Evolutionary conservation across 2,797 vertebrate genomes (phyloP), one percentile per base, ranked within the genome.

Genomic region (Chrysocyon brachyurus): DNA sequence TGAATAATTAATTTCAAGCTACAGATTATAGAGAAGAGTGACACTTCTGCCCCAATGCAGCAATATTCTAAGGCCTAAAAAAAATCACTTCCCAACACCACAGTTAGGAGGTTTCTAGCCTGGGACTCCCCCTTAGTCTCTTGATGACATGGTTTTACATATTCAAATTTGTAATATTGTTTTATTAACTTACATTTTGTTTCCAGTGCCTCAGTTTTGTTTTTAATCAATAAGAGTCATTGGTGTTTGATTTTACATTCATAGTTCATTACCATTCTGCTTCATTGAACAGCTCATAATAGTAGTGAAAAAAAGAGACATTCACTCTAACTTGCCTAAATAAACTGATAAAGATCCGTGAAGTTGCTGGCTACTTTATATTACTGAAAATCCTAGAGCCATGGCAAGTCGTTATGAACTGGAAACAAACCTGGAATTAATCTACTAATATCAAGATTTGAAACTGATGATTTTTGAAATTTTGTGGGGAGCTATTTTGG

Each of bases 381-480:
- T n/a, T 90, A 77, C 49, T 81, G 64, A 33, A 84, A 79, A 61
- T 72, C 73, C 0, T 49, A 86, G 46, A 87, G 1, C 9, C 49
- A 6, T 90, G 6, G 40, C 15, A 72, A 72, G 15, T 63, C 75
- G 24, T 49, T 93, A 4, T 59, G 31, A 33, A 87, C n/a, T 68
- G 11, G 24, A 68, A 87, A 83, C 22, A 91, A 91, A 87, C 3
- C 14, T 90, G 12, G 5, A 61, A 56, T 72, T 95, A 85, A 84
- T 81, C 22, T 91, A n/a, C 26, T 87, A 16, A 46, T 84, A 93
- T 5, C n/a, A 92, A 10, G 8, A 77, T 87, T 86, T 87, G 66
- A 91, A 96, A 78, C 24, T 84, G 40, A 70, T 49, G 21, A 46
- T 49, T 85, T 94, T 75, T 61, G n/a, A 78, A 72, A 66, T 94